Percentiles rank a stretch among this genome's conserved stretches.
These are phyloP conservation scores for Sminthurinus aureus DNA, from an alignment of 2,888 invertebrate species.

Conservation along the genomic window DNA sequence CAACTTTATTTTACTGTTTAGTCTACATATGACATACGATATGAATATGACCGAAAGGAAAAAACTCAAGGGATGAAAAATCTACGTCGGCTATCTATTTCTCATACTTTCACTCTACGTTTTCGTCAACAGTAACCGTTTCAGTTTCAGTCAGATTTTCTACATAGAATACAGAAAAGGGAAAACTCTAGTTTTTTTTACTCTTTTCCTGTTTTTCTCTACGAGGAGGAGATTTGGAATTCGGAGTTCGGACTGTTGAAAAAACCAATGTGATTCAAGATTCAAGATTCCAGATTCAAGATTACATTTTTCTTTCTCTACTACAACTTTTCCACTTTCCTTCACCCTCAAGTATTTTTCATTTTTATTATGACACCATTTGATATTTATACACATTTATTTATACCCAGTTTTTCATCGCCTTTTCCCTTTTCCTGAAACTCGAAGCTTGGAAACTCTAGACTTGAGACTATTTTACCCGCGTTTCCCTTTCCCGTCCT, in stretches of 20 bases:
- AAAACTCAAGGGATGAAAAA: neutral
- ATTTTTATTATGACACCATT: slow-evolving; percentile 23
- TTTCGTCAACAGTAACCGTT: neutral
- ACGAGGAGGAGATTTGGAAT: neutral
- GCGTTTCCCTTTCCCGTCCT: no score
- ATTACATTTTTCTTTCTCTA: neutral
- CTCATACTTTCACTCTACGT: neutral
- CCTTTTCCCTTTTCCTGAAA: neutral
- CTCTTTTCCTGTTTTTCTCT: neutral
- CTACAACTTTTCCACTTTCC: neutral
- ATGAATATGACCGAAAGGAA: no score
- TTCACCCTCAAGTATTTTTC: slow-evolving; percentile 5
- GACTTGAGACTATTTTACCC: no score
- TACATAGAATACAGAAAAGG: neutral
- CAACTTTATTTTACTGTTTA: slow-evolving; percentile 22
- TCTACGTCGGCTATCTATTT: neutral
- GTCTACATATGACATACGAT: no score
- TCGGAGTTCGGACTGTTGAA: neutral
- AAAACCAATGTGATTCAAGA: neutral
- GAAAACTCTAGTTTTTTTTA: neutral
- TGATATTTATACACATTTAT: neutral
- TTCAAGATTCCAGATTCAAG: neutral
- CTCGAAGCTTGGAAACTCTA: no score
- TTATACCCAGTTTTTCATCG: neutral
- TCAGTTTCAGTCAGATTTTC: neutral